Percentiles rank a stretch among this genome's conserved stretches.
Evolutionary conservation across 2,888 invertebrate genomes (phyloP).

Genomic region (Apamea epomidion): DNA sequence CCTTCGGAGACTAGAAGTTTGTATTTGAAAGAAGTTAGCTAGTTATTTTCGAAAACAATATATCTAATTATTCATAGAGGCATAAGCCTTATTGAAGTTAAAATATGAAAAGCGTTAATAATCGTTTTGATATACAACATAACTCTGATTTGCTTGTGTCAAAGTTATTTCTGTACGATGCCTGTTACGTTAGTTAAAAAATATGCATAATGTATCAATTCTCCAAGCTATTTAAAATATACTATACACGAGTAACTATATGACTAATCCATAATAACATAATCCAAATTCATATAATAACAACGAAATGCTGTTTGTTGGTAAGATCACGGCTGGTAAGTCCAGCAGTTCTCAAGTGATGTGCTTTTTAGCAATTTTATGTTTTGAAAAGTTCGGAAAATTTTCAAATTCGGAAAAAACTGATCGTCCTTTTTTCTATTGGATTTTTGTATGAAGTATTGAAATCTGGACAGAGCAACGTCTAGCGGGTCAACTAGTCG

Average conservation of each 20-base stretch:
- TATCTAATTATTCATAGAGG: neutral
- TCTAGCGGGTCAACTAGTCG: neutral
- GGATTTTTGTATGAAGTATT: too few species aligned
- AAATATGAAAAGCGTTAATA: slow-evolving; percentile 40
- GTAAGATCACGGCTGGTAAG: too few species aligned
- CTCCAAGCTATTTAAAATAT: neutral
- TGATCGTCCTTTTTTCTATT: too few species aligned
- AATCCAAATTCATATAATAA: too few species aligned
- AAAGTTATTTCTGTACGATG: slow-evolving; percentile 17
- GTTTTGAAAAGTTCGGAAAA: too few species aligned
- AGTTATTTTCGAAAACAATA: neutral
- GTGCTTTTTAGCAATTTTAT: too few species aligned
- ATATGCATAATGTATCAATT: neutral
- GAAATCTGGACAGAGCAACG: neutral
- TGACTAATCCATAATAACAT: neutral
- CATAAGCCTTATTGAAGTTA: slow-evolving; percentile 13
- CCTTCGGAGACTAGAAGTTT: neutral
- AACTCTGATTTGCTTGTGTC: slow-evolving; percentile 39
- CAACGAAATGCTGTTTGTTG: too few species aligned
- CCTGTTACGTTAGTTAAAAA: neutral
- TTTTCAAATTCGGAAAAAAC: too few species aligned
- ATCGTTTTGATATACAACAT: slow-evolving; percentile 46
- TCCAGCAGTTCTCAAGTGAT: too few species aligned
- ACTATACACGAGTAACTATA: neutral
- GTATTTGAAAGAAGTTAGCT: neutral